Evolutionary conservation across 1,140 invertebrate species (phyloP), one percentile per base, ranked within the genome.

Genomic region (Drosophila pseudoananassae): DNA sequence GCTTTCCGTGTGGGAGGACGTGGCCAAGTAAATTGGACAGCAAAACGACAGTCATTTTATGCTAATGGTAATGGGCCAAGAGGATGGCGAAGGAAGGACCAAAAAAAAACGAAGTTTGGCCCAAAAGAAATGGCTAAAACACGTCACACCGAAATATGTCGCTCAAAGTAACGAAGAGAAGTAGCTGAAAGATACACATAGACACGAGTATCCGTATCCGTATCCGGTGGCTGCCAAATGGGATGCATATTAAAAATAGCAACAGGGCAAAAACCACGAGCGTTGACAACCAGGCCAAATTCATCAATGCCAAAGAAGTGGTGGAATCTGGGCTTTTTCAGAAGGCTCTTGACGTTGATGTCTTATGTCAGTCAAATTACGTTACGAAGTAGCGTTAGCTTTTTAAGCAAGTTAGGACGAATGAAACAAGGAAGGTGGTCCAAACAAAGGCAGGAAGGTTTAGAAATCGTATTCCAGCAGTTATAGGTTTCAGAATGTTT

Each of bases 211-310:
- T 75, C 77, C 55, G 55, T 61, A 71, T 75, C 77, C 55, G 58
- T 66, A 59, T 71, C 68, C 61, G 51, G 57, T 40, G 20, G 61
- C 51, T 72, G 66, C 61, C 80, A 80, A 80, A 76, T 80, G 80
- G 53, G 31, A 65, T 59, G 57, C 81, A 80, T 80, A 84, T 80
- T 85, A 64, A 85, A 85, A 84, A 76, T 80, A 60, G 69, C 81
- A 73, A 64, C 65, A 65, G 55, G 36, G 59, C 56, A 85, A 68
- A 38, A 27, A 25, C 12, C 63, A n/a, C n/a, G n/a, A n/a, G n/a
- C n/a, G 7, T 17, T 81, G 59, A 77, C 68, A 77, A 33, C 29
- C 54, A 61, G 58, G 60, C 66, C 64, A 64, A 77, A 74, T 81
- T 81, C 82, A 81, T 85, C 82, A 85, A 81, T 81, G 81, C 52